Conservation (phyloP, 92 coral and sea anemone species). For the Bergia puertoricense region DNA sequence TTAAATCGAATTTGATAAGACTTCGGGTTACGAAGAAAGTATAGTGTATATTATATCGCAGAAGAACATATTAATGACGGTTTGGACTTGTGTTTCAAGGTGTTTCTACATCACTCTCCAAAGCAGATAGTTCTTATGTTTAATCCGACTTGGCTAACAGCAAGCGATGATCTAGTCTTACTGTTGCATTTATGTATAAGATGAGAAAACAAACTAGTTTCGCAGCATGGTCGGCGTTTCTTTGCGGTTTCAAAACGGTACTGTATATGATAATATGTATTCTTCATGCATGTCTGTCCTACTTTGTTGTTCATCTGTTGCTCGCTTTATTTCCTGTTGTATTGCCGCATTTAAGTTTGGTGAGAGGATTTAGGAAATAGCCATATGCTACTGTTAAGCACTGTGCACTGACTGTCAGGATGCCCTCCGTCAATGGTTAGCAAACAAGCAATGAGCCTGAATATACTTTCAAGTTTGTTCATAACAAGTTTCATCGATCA, state of each 20-base stretch:
- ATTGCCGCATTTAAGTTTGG: not conserved
- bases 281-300: not conserved
- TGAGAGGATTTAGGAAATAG: not conserved
- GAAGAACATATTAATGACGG: not conserved
- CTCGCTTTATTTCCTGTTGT: not conserved
- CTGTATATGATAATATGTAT: not conserved
- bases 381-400: not conserved
- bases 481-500: not conserved
- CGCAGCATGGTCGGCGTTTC: not conserved
- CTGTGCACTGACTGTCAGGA: not conserved
- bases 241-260: not conserved
- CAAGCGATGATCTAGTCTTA: too few species aligned
- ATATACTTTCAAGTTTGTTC: not conserved
- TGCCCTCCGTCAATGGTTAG: slow-evolving; percentile 16
- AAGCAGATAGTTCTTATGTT: too few species aligned
- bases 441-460: not conserved
- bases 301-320: not conserved
- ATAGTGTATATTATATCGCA: not conserved
- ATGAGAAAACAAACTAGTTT: not conserved
- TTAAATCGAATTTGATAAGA: not conserved
- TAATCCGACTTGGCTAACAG: too few species aligned
- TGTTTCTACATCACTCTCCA: too few species aligned
- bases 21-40: not conserved
- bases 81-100: not conserved
- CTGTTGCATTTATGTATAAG: too few species aligned